Base-by-base conservation (phyloP, 2,888 invertebrate genomes). In the Calameuta pallipes region DNA sequence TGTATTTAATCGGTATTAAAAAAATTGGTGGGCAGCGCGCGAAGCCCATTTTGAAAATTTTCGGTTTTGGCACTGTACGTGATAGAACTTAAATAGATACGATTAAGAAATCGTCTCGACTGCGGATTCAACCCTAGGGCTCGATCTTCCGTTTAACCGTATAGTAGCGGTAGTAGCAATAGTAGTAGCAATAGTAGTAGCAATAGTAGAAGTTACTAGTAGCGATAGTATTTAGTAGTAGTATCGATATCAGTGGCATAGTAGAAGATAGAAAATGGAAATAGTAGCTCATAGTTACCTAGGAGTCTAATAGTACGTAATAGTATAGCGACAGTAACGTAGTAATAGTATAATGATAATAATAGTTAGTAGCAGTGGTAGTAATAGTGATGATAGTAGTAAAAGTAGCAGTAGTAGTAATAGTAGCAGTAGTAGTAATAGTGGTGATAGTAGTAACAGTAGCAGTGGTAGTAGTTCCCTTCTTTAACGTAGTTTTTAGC, bases 51-150 rank as follows among this genome's bases (percentile, higher is more conserved):
- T 12, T 71, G 71, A 34, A 69, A 36, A 75, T 70, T 33, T 37
- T 35, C 74, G n/a, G n/a, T n/a, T 87, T 88, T 88, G 88, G 87
- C 88, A 88, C 88, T 87, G 85, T 82, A 84, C 83, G 86, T 82
- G 83, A 85, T 78, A 81, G 82, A 85, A 87, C 80, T 82, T 83
- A 82, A 83, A 84, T 79, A 76, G 79, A 80, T 76, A 79, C 71
- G 71, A 71, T 71, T 71, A 12, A 12, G 12, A 23, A 71, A 56
- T 56, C 23, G 56, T 71, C 31, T 71, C 9, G 80, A 85, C 82
- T 81, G 80, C 82, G 83, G 80, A 36, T 82, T 85, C 83, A 84
- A 87, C 84, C 83, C 85, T 86, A 87, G 87, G 87, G 86, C 86
- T 87, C 86, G 86, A 83, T 85, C 74, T 79, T 82, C 84, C 79